phyloP scores from a whole-genome alignment of 2,888 invertebrate genomes.

The Mythimna pallens region DNA sequence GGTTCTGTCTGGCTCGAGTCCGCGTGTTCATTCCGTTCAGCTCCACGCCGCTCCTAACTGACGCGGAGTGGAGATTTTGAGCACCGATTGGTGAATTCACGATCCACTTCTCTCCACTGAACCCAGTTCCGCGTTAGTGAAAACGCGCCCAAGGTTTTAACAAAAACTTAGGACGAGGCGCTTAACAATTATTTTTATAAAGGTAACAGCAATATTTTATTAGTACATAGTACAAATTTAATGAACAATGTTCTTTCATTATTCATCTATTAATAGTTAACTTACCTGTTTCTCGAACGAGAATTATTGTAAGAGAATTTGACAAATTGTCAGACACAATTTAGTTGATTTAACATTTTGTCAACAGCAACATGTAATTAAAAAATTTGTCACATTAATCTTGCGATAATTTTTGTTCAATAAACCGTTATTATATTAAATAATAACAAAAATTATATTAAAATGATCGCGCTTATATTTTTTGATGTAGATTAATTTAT shows the following conservation, averaged over 20 bases:
- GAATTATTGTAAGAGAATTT: background rate
- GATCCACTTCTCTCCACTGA: too few relatives aligned
- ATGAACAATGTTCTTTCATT: conserved; percentile 44
- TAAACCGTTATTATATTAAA: conserved; percentile 7
- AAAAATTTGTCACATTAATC: background rate
- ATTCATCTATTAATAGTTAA: conserved; percentile 31
- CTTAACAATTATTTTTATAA: conserved; percentile 29
- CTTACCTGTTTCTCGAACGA: background rate
- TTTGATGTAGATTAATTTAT: conserved; percentile 56
- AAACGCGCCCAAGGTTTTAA: background rate
- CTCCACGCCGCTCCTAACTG: too few relatives aligned
- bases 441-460: conserved; percentile 9
- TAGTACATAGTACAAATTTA: conserved; percentile 59
- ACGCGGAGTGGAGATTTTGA: too few relatives aligned
- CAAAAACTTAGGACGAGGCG: conserved; percentile 14
- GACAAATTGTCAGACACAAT: background rate
- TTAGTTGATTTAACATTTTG: background rate
- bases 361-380: background rate
- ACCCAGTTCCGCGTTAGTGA: too few relatives aligned
- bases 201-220: conserved; percentile 37
- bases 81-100: too few relatives aligned
- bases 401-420: background rate
- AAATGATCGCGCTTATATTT: conserved; percentile 58
- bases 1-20: too few relatives aligned
- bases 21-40: too few relatives aligned